Conservation (phyloP, 2,888 invertebrate species). For the Drosophila tanythrix region DNA sequence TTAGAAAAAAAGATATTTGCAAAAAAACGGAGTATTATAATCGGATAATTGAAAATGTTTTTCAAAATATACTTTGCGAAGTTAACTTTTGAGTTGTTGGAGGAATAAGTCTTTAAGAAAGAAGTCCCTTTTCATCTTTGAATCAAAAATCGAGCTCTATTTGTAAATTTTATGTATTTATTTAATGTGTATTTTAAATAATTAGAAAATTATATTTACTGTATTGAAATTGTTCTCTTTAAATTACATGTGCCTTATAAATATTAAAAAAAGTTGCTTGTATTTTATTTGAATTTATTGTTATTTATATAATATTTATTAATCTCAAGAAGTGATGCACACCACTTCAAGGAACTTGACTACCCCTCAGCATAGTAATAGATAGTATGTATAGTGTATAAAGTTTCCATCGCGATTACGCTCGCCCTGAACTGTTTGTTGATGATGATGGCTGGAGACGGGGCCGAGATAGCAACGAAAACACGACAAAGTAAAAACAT, state of each 20-base stretch:
- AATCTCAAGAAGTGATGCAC: neutral
- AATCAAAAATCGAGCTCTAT: neutral
- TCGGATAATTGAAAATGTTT: neutral
- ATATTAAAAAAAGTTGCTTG: neutral
- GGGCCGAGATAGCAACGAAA: constrained; percentile 45
- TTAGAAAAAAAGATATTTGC: too few species aligned
- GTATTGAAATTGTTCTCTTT: neutral
- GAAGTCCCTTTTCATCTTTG: neutral
- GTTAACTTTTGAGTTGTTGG: neutral
- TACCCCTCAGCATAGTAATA: neutral
- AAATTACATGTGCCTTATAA: neutral
- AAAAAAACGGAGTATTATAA: too few species aligned
- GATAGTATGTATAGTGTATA: constrained; percentile 10
- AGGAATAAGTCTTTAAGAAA: neutral
- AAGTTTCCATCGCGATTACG: constrained; percentile 28
- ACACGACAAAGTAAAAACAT: constrained; percentile 15
- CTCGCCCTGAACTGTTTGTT: constrained; percentile 26
- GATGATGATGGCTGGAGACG: constrained; percentile 18
- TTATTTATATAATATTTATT: neutral
- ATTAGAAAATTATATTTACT: neutral
- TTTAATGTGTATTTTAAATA: neutral
- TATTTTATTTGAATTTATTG: neutral
- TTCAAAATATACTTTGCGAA: neutral
- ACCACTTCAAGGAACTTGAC: neutral
- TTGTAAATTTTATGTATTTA: neutral